Evolutionary conservation across 2,113 vertebrate species (phyloP).

Genomic region (Serinus canaria): DNA sequence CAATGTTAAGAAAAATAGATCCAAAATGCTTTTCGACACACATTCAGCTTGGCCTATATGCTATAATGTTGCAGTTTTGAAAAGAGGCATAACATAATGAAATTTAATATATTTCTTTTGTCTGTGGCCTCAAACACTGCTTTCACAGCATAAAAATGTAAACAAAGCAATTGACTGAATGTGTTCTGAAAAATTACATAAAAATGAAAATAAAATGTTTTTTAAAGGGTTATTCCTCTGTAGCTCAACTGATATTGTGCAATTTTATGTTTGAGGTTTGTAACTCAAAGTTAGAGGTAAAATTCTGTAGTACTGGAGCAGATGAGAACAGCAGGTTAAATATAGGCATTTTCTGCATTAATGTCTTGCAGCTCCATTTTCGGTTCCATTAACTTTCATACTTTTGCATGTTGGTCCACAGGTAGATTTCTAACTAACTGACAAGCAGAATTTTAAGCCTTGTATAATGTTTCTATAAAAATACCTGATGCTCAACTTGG

Average conservation of each 20-base stretch:
- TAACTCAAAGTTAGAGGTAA: slow-evolving; percentile 20
- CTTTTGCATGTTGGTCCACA: not conserved
- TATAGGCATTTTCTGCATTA: not conserved
- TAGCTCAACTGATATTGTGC: not conserved
- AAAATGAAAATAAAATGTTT: not conserved
- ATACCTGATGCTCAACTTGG: not conserved
- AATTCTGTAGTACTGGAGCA: not conserved
- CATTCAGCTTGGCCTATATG: not conserved
- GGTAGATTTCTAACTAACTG: not conserved
- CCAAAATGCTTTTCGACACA: not conserved
- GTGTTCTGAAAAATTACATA: not conserved
- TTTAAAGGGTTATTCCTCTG: not conserved
- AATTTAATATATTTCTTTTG: not conserved
- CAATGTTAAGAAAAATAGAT: not conserved
- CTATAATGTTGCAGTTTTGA: not conserved
- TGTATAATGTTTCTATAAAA: not conserved
- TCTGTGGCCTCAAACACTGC: not conserved
- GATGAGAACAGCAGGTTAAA: not conserved
- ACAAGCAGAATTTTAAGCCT: not conserved
- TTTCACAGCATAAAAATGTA: not conserved
- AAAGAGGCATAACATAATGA: not conserved
- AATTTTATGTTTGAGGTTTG: not conserved
- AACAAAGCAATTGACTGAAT: not conserved
- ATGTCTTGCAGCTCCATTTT: not conserved
- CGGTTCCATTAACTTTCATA: slow-evolving; percentile 5